Percentiles rank a stretch among this genome's conserved stretches.
These are phyloP conservation scores for Myrmecobius fasciatus DNA, from an alignment of 2,113 vertebrate genomes.

Conservation along the genomic window DNA sequence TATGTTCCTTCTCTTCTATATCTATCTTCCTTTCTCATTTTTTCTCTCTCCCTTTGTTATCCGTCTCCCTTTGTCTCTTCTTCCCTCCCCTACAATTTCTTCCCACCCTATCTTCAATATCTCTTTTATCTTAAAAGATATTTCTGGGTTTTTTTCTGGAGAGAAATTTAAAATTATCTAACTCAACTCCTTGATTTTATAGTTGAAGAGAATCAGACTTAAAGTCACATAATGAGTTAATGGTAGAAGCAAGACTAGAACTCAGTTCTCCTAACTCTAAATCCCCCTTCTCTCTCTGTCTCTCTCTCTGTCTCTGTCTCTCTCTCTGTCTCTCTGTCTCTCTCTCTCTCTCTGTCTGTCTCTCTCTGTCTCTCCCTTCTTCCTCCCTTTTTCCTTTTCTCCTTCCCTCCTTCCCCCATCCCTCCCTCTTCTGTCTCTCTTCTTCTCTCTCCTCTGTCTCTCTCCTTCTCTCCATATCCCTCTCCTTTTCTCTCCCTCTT, in stretches of 20 bases:
- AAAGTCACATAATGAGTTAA: neutral
- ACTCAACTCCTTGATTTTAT: neutral
- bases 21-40: neutral
- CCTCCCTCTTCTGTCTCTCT: neutral
- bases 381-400: fast-evolving
- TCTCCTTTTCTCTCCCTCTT: too few species aligned
- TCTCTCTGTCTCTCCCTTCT: too few species aligned
- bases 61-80: neutral
- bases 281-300: neutral
- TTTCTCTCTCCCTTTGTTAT: neutral
- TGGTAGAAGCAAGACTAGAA: neutral
- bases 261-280: neutral
- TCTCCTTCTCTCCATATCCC: too few species aligned
- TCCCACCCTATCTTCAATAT: neutral
- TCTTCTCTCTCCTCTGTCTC: too few species aligned
- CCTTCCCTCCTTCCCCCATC: too few species aligned
- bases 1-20: neutral
- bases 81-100: neutral
- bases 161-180: neutral
- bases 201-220: neutral
- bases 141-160: neutral
- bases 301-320: neutral
- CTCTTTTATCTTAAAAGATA: neutral
- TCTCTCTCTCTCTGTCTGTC: too few species aligned
- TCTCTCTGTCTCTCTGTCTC: too few species aligned